These are phyloP conservation scores for Schizotus pectinicornis DNA, from an alignment of 2,888 invertebrate genomes.

Conservation along the genomic window DNA sequence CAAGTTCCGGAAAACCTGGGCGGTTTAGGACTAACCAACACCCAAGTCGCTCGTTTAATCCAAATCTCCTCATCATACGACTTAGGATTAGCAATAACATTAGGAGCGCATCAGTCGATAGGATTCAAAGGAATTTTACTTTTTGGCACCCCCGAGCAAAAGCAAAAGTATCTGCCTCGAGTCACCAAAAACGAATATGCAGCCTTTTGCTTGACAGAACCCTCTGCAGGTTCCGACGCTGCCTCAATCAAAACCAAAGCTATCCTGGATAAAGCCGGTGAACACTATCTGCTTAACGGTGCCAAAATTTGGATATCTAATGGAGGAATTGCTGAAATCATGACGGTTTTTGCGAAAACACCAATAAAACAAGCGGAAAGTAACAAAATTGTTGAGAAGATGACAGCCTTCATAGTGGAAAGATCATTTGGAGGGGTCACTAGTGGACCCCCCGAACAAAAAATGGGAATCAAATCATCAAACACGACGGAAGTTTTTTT, in stretches of 20 bases:
- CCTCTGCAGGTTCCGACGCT: slow-evolving; percentile 95
- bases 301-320: slow-evolving; percentile 99
- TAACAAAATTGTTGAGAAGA: slow-evolving; percentile 82
- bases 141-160: slow-evolving; percentile 88
- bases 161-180: slow-evolving; percentile 88
- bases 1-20: slow-evolving; percentile 86
- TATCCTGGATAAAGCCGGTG: slow-evolving; percentile 81
- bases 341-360: slow-evolving; percentile 89
- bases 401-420: slow-evolving; percentile 94
- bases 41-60: slow-evolving; percentile 91
- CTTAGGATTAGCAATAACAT: slow-evolving; percentile 88
- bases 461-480: slow-evolving; percentile 96
- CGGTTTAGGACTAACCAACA: slow-evolving; percentile 87
- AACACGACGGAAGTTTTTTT: slow-evolving; percentile 95
- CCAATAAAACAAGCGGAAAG: slow-evolving; percentile 62
- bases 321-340: slow-evolving; percentile 95
- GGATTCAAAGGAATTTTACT: slow-evolving; percentile 93
- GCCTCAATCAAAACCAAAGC: slow-evolving; percentile 89
- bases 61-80: slow-evolving; percentile 94
- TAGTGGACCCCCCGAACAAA: slow-evolving; percentile 92
- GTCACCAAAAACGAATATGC: slow-evolving; percentile 79
- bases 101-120: slow-evolving; percentile 97
- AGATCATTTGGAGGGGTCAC: slow-evolving; percentile 84
- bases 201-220: slow-evolving; percentile 74
- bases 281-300: slow-evolving; percentile 90